Conservation (phyloP, 1,140 invertebrate genomes). For the Papilio glaucus region DNA sequence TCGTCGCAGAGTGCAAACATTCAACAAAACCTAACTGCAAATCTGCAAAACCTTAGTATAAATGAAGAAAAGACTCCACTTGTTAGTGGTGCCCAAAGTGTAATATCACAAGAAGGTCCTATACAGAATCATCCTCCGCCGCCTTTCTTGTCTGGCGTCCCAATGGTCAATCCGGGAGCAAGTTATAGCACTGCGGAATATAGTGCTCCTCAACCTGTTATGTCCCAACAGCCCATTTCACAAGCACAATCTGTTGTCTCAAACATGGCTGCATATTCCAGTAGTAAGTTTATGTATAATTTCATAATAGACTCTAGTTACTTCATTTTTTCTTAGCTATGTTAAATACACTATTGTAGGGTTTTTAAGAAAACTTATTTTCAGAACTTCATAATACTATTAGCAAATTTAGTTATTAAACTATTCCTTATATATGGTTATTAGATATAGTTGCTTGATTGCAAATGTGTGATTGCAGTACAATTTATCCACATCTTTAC, state of each 20-base stretch:
- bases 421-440: too few species aligned
- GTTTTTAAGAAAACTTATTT: too few species aligned
- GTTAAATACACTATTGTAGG: too few species aligned
- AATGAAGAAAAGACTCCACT: constrained; percentile 59
- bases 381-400: too few species aligned
- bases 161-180: constrained; percentile 77
- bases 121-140: constrained; percentile 59
- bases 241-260: constrained; percentile 70
- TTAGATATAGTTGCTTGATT: too few species aligned
- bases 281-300: constrained; percentile 65
- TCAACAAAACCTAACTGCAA: constrained; percentile 52
- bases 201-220: constrained; percentile 33
- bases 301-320: not conserved
- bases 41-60: constrained; percentile 61
- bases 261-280: constrained; percentile 78
- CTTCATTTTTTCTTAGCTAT: too few species aligned
- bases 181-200: constrained; percentile 40
- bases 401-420: too few species aligned
- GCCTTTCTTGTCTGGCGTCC: constrained; percentile 78
- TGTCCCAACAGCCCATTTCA: constrained; percentile 52
- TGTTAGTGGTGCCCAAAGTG: constrained; percentile 48
- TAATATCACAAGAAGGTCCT: constrained; percentile 45
- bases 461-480: too few species aligned
- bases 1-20: constrained; percentile 46
- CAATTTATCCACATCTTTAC: too few species aligned